A percentile compares a stretch with the other conserved stretches of the same genome.
These are phyloP conservation scores for Neocrepidodera transversa DNA, from an alignment of 2,888 invertebrate species.

Conservation along the genomic window DNA sequence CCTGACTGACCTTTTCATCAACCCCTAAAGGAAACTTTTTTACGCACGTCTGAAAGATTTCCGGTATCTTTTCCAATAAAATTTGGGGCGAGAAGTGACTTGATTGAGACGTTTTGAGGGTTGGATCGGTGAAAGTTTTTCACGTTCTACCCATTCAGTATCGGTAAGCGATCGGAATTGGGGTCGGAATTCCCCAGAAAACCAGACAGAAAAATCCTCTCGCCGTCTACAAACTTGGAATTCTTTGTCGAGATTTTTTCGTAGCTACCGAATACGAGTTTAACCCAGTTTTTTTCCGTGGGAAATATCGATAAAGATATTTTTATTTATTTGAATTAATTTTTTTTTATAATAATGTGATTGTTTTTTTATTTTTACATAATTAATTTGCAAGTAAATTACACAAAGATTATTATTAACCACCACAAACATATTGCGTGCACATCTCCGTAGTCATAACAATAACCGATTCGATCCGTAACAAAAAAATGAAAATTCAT, in stretches of 20 bases:
- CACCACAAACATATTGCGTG: no score
- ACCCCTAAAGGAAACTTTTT: slow-evolving; percentile 38
- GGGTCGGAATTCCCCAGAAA: slow-evolving; percentile 42
- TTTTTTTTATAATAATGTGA: no score
- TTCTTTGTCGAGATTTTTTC: slow-evolving; percentile 39
- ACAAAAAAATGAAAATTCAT: slow-evolving; percentile 41
- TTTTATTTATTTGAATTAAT: no score
- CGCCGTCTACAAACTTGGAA: slow-evolving; percentile 42
- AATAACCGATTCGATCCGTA: background rate
- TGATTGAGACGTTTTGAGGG: slow-evolving; percentile 44
- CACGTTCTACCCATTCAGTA: slow-evolving; percentile 44
- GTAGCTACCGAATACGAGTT: slow-evolving; percentile 32
- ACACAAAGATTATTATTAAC: no score
- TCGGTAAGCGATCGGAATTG: slow-evolving; percentile 48
- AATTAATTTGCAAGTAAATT: no score
- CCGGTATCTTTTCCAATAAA: slow-evolving; percentile 48
- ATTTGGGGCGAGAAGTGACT: slow-evolving; percentile 43
- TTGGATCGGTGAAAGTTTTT: slow-evolving; percentile 44
- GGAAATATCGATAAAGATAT: slow-evolving; percentile 26
- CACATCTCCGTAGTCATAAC: no score
- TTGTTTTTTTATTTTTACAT: no score
- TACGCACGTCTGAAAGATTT: slow-evolving; percentile 45
- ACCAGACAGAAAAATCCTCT: slow-evolving; percentile 38
- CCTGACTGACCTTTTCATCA: slow-evolving; percentile 43
- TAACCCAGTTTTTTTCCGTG: slow-evolving; percentile 45